These are phyloP conservation scores for Rhyzopertha dominica DNA, from an alignment of 1,140 invertebrate species.

Conservation along the genomic window DNA sequence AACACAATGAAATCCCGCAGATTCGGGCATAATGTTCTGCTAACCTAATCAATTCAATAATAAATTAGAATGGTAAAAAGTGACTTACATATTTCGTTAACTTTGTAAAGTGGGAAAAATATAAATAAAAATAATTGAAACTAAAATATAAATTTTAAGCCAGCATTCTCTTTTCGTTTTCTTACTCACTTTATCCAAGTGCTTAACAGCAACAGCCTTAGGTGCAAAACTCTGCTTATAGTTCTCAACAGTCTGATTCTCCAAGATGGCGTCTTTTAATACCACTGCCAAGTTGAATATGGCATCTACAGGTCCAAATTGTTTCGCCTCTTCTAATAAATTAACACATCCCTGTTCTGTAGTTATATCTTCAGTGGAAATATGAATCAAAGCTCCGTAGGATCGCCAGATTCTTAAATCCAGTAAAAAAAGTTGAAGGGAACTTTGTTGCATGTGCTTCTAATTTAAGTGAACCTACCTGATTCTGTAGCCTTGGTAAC, in stretches of 20 bases:
- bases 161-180: too few relatives aligned
- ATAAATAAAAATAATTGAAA: too few relatives aligned
- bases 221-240: slow-evolving; percentile 48
- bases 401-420: slow-evolving; percentile 49
- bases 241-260: slow-evolving; percentile 50
- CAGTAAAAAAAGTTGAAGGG: too few relatives aligned
- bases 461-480: slow-evolving; percentile 40
- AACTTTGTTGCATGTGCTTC: too few relatives aligned
- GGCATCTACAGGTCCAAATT: slow-evolving; percentile 62
- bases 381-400: slow-evolving; percentile 50
- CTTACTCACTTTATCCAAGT: slow-evolving; percentile 50
- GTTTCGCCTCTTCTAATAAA: slow-evolving; percentile 54
- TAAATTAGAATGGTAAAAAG: too few relatives aligned
- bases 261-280: slow-evolving; percentile 49
- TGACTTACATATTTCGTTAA: too few relatives aligned
- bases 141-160: too few relatives aligned
- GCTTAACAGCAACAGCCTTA: slow-evolving; percentile 49
- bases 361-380: slow-evolving; percentile 48
- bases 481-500: slow-evolving; percentile 66
- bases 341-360: slow-evolving; percentile 48
- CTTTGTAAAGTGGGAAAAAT: too few relatives aligned
- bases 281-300: slow-evolving; percentile 76
- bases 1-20: slow-evolving; percentile 65
- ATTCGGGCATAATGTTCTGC: slow-evolving; percentile 48
- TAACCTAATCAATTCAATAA: slow-evolving; percentile 49